Percentiles rank a stretch among this genome's conserved stretches.
phyloP scores from a whole-genome alignment of 2,797 vertebrate genomes.

The Coluber constrictor region DNA sequence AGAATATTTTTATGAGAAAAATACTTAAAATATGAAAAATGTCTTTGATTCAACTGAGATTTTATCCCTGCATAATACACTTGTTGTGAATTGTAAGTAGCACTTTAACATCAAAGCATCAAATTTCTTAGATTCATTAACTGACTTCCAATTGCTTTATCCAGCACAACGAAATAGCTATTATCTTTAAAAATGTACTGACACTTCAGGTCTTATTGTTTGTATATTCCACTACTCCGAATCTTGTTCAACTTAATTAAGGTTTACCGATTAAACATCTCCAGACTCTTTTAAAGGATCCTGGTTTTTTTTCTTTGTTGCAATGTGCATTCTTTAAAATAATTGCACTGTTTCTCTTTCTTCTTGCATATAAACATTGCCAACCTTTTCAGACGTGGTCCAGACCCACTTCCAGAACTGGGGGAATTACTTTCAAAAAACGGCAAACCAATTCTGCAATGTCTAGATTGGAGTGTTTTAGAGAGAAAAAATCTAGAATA shows the following conservation, averaged over 20 bases:
- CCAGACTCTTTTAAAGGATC: not conserved
- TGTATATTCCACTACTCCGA: not conserved
- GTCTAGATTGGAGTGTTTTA: not conserved
- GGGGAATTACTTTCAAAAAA: not conserved
- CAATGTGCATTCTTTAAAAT: not conserved
- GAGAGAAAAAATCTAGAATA: not conserved
- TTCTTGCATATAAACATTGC: not conserved
- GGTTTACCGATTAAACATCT: not conserved
- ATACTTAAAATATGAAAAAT: constrained; percentile 34
- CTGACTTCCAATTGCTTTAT: not conserved
- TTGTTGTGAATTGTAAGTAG: not conserved
- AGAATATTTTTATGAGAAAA: constrained; percentile 14
- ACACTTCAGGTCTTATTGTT: not conserved
- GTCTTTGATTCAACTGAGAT: not conserved
- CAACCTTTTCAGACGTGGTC: not conserved
- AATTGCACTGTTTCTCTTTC: not conserved
- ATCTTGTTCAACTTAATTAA: not conserved
- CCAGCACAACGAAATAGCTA: not conserved
- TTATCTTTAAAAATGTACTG: not conserved
- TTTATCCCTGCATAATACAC: not conserved
- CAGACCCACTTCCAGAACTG: not conserved
- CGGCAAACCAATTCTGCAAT: not conserved
- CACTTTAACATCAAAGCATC: not conserved
- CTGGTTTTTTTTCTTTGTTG: not conserved
- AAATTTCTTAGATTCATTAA: not conserved